Conservation (phyloP, 2,888 invertebrate species). For the Sabatieria punctata region DNA sequence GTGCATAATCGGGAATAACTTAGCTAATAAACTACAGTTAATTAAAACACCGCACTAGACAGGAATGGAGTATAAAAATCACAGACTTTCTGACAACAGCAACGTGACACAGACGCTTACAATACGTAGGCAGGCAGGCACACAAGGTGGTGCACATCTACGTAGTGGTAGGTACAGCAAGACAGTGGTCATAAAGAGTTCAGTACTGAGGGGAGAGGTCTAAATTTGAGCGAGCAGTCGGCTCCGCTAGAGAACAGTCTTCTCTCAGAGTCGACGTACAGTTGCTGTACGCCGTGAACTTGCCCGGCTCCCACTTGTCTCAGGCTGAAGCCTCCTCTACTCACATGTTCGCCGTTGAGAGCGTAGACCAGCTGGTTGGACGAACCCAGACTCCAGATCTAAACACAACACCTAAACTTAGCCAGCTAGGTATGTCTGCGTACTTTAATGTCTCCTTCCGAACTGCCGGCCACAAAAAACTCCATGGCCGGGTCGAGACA, state of each 20-base stretch:
- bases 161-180: no score
- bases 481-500: constrained; percentile 86
- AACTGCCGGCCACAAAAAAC: constrained; percentile 74
- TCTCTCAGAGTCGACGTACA: constrained; percentile 70
- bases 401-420: constrained; percentile 9
- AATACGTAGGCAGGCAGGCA: no score
- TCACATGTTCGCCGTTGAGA: constrained; percentile 73
- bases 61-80: no score
- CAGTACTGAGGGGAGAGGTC: constrained; percentile 48
- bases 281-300: constrained; percentile 57
- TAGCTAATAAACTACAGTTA: no score
- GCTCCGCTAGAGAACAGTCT: constrained; percentile 94
- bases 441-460: constrained; percentile 43
- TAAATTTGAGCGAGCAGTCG: constrained; percentile 94
- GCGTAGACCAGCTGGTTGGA: constrained; percentile 68
- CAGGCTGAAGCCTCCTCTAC: constrained; percentile 74
- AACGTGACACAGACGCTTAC: no score
- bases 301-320: constrained; percentile 81
- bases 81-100: no score
- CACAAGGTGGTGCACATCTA: no score
- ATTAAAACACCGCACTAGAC: no score
- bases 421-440: background rate
- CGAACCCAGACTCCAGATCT: constrained; percentile 74
- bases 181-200: background rate
- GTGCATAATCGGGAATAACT: no score